Percentiles rank a stretch among this genome's conserved stretches.
Evolutionary conservation across 2,797 vertebrate species (phyloP).

Genomic region (Setipinna tenuifilis): DNA sequence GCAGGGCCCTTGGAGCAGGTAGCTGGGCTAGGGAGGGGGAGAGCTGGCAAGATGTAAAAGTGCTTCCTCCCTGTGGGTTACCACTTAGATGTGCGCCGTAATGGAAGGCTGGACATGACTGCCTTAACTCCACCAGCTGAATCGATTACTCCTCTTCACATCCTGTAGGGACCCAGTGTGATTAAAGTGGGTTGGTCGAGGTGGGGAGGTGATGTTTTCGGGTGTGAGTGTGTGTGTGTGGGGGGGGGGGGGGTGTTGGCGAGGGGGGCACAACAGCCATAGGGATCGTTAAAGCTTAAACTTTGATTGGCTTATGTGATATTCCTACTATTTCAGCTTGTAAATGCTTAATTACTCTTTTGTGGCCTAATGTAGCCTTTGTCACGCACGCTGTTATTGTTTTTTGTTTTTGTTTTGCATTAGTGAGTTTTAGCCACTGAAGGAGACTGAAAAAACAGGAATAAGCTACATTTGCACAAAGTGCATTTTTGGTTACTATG

Average conservation of each 20-base stretch:
- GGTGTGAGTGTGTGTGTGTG: no score
- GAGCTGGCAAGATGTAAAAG: not conserved
- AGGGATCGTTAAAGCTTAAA: not conserved
- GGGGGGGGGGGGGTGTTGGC: no score
- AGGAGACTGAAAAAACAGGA: no score
- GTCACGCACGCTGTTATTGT: no score
- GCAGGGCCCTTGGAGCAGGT: constrained; percentile 45
- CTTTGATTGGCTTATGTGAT: not conserved
- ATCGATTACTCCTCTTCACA: not conserved
- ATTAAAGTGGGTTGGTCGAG: not conserved
- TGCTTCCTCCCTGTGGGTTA: constrained; percentile 27
- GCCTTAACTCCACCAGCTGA: not conserved
- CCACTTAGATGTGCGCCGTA: constrained; percentile 10
- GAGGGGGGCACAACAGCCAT: not conserved
- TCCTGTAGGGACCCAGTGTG: not conserved
- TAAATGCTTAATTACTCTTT: no score
- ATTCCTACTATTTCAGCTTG: no score
- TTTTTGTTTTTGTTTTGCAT: no score
- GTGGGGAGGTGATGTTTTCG: not conserved
- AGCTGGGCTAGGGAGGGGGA: constrained; percentile 28
- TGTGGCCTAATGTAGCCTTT: no score
- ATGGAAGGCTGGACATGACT: not conserved
- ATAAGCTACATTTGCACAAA: no score
- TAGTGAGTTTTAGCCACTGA: no score
- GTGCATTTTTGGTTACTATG: no score